phyloP scores from a whole-genome alignment of 2,113 vertebrate species.

The Channa argus region DNA sequence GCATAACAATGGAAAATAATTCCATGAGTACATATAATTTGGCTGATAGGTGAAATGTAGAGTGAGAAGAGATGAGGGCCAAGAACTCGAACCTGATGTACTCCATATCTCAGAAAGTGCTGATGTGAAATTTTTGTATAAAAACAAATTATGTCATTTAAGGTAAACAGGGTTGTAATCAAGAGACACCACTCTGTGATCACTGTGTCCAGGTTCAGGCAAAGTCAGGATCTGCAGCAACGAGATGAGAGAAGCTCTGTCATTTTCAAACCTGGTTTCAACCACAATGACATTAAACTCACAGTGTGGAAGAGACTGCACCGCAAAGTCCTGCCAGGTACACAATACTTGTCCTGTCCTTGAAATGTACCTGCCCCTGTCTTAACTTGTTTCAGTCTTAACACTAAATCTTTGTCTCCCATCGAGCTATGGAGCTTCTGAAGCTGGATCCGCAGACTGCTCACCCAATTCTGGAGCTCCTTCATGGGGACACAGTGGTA shows the following conservation, averaged over 20 bases:
- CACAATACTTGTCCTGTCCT: too few relatives aligned
- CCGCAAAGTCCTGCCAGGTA: constrained; percentile 86
- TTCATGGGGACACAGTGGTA: constrained; percentile 82
- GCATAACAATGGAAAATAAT: too few relatives aligned
- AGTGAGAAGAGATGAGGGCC: too few relatives aligned
- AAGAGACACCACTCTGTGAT: too few relatives aligned
- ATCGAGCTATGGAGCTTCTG: constrained; percentile 82
- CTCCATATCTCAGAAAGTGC: too few relatives aligned
- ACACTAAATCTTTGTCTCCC: background rate
- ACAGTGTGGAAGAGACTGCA: constrained; percentile 88
- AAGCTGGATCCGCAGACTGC: constrained; percentile 86
- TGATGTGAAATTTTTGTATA: too few relatives aligned
- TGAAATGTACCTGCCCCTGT: background rate
- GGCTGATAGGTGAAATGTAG: too few relatives aligned
- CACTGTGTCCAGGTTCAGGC: constrained; percentile 56
- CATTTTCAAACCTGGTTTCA: constrained; percentile 87
- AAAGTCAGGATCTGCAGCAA: constrained; percentile 77
- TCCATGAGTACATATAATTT: too few relatives aligned
- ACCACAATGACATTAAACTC: constrained; percentile 88
- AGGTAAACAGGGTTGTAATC: too few relatives aligned
- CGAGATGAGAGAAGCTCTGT: constrained; percentile 77
- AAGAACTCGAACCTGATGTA: too few relatives aligned
- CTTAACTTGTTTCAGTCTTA: background rate
- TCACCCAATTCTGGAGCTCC: constrained; percentile 87
- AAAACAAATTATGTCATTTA: too few relatives aligned